Conservation (phyloP, 1,140 invertebrate genomes). For the Leptinotarsa lineolata region DNA sequence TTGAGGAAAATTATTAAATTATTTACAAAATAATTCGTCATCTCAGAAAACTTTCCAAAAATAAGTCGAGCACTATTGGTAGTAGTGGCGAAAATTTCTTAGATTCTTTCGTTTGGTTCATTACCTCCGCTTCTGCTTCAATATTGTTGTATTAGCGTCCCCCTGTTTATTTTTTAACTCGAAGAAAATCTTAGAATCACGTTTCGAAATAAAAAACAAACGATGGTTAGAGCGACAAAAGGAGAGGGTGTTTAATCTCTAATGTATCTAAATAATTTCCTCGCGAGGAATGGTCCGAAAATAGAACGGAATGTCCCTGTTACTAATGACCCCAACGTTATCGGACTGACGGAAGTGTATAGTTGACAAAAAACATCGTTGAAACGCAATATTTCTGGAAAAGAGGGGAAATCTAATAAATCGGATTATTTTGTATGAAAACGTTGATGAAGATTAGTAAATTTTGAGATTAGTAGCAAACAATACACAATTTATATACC, state of each 20-base stretch:
- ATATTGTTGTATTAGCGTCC: background rate
- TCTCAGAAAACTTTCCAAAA: too few relatives aligned
- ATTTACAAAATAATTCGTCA: too few relatives aligned
- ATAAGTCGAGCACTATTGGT: too few relatives aligned
- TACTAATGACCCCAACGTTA: conserved; percentile 10
- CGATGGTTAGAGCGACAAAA: conserved; percentile 10
- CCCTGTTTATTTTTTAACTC: conserved; percentile 5
- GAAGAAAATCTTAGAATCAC: conserved; percentile 4
- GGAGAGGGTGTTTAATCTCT: conserved; percentile 21
- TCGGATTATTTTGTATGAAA: too few relatives aligned
- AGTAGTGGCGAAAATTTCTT: too few relatives aligned
- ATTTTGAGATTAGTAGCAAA: too few relatives aligned
- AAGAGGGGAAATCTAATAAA: too few relatives aligned
- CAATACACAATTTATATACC: too few relatives aligned
- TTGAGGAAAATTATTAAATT: too few relatives aligned
- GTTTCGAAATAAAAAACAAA: conserved; percentile 21
- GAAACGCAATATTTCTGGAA: too few relatives aligned
- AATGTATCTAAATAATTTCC: conserved; percentile 21
- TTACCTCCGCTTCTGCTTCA: background rate
- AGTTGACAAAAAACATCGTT: background rate
- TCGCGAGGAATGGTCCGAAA: background rate
- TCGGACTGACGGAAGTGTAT: background rate
- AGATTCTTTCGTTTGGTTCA: too few relatives aligned
- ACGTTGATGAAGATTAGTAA: too few relatives aligned
- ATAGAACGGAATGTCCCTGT: conserved; percentile 20